Percentiles rank a stretch among this genome's conserved stretches.
Evolutionary conservation across 2,888 invertebrate genomes (phyloP).

Genomic region (Noctua comes): DNA sequence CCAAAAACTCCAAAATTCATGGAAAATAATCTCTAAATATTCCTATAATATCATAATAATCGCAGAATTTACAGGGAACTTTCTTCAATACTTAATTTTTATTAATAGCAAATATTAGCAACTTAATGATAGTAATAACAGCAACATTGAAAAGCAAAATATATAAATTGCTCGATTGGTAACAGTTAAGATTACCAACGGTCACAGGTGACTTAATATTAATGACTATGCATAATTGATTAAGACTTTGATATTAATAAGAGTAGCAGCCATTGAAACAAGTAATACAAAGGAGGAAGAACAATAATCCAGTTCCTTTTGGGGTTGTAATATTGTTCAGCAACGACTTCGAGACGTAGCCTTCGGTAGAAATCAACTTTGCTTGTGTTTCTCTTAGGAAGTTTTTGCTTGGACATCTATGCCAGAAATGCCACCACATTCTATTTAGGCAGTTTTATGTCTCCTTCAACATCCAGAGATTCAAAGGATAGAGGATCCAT

Average conservation of each 20-base stretch:
- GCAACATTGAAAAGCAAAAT: slow-evolving; percentile 37
- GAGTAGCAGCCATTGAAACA: background rate
- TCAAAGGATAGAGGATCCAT: background rate
- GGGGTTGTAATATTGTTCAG: background rate
- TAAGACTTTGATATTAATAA: background rate
- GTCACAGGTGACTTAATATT: background rate
- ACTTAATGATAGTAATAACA: slow-evolving; percentile 40
- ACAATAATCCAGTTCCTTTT: background rate
- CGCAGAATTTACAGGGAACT: slow-evolving; percentile 13
- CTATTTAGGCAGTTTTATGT: background rate
- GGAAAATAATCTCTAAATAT: background rate
- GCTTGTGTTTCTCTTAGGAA: background rate
- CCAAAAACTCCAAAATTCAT: background rate
- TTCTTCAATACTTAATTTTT: slow-evolving; percentile 42
- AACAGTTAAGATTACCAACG: slow-evolving; percentile 6
- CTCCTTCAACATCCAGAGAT: background rate
- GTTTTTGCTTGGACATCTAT: background rate
- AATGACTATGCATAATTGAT: slow-evolving; percentile 7
- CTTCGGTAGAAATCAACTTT: background rate
- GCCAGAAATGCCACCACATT: no score
- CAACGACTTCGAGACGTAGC: background rate
- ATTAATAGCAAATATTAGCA: slow-evolving; percentile 47
- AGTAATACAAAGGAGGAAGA: slow-evolving; percentile 3
- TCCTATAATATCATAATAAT: background rate
- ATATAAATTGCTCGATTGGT: slow-evolving; percentile 12